Conservation (phyloP, 2,797 vertebrate species). For the Glossophaga mutica region DNA sequence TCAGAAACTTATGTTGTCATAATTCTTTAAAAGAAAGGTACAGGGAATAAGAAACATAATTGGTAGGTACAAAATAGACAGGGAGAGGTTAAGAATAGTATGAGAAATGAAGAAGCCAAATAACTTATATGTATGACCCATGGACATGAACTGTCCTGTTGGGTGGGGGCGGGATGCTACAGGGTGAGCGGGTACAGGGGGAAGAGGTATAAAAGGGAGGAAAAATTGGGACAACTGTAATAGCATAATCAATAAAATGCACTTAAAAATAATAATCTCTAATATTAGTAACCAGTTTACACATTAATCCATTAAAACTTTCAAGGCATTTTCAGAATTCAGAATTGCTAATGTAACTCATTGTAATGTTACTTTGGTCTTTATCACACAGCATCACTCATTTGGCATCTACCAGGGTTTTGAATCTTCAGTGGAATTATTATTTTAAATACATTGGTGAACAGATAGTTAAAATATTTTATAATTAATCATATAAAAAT, state of each 20-base stretch:
- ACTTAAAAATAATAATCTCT: background rate
- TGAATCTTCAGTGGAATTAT: background rate
- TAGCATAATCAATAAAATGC: too few species aligned
- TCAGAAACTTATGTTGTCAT: background rate
- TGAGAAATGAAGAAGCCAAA: too few species aligned
- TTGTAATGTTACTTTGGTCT: background rate
- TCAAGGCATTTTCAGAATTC: background rate
- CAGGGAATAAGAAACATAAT: too few species aligned
- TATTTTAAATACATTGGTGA: background rate
- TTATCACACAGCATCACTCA: background rate
- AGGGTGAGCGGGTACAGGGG: too few species aligned
- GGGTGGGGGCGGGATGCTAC: too few species aligned
- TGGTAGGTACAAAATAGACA: too few species aligned
- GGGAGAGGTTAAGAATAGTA: too few species aligned
- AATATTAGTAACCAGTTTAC: background rate
- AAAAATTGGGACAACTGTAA: too few species aligned
- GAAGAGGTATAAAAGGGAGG: too few species aligned
- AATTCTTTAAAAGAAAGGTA: background rate
- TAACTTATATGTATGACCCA: too few species aligned
- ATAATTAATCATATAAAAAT: background rate
- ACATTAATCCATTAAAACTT: background rate
- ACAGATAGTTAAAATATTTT: constrained; percentile 37
- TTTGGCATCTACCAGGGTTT: background rate
- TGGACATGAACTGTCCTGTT: too few species aligned
- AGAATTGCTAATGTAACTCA: background rate